Base-by-base conservation (phyloP, 2,888 invertebrate genomes). In the Ganaspis brasiliensis region DNA sequence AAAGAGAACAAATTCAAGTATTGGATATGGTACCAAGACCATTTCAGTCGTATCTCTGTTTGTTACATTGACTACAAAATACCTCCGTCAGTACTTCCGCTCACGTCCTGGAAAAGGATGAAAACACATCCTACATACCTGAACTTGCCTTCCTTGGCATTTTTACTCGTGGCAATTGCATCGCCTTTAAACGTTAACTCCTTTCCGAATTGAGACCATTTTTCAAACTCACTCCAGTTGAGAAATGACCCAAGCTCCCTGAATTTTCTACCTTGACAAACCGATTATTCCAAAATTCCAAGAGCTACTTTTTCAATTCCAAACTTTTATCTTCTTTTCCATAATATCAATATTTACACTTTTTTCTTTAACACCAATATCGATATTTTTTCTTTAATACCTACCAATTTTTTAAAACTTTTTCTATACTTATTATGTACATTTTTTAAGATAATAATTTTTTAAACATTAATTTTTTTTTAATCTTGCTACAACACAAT, bases 11-110 rank as follows among this genome's bases (percentile, higher is more conserved):
- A 91, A 61, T 93, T 92, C 82, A 85, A 87, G 81, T 94, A 92
- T 87, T 94, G 94, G 86, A n/a, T n/a, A n/a, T 94, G 94, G 93
- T 94, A 9, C 88, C 92, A 59, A 93, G 93, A 84, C 93, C 94
- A 88, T 79, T 81, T 40, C 57, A 73, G 21, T 79, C 81, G 8
- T 85, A 86, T 74, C 71, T 86, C 16, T 74, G 91, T 91, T 84
- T 93, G 91, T 85, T 93, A 94, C 83, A 93, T 93, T 70, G 93
- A 93, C 81, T 94, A 95, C 86, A 94, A 94, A 86, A 92, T 93
- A 84, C 95, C 94, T 0, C 77, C 91, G 19, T n/a, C n/a, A n/a
- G 93, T 93, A n/a, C 84, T 94, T 49, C 94, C 94, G 0, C 87
- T 91, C 37, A 92, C 91, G 8, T 88, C 92, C 26, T 93, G 93